Evolutionary conservation across 2,797 vertebrate genomes (phyloP).

Genomic region (Pipistrellus kuhlii): DNA sequence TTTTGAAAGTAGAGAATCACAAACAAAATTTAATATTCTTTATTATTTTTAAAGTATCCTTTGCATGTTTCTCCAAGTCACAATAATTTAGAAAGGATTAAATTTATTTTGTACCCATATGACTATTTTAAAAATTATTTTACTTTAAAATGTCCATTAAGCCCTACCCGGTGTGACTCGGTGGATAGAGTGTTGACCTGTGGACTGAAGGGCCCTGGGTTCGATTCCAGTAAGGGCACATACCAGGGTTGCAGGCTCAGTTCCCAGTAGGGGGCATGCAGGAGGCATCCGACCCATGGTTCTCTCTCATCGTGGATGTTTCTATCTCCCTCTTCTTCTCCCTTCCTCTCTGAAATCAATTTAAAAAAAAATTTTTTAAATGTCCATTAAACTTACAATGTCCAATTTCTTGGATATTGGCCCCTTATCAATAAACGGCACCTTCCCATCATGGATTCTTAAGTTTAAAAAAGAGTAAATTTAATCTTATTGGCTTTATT

Average conservation of each 20-base stretch:
- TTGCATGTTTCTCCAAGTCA: conserved; percentile 31
- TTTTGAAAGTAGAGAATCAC: neutral
- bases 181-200: too few relatives aligned
- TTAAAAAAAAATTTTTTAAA: neutral
- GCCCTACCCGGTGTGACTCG: too few relatives aligned
- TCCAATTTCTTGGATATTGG: neutral
- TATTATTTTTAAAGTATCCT: neutral
- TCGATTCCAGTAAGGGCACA: too few relatives aligned
- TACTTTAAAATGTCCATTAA: neutral
- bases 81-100: neutral
- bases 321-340: too few relatives aligned
- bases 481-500: neutral
- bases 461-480: neutral
- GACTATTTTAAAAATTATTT: neutral
- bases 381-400: neutral
- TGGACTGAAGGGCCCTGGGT: too few relatives aligned
- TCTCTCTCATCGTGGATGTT: too few relatives aligned
- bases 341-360: too few relatives aligned
- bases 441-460: neutral
- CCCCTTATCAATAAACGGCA: neutral
- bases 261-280: too few relatives aligned
- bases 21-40: conserved; percentile 30
- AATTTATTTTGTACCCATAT: neutral
- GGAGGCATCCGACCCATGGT: too few relatives aligned
- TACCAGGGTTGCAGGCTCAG: too few relatives aligned